Evolutionary conservation across 2,888 invertebrate species (phyloP).

Genomic region (Tetanocera ferruginea): DNA sequence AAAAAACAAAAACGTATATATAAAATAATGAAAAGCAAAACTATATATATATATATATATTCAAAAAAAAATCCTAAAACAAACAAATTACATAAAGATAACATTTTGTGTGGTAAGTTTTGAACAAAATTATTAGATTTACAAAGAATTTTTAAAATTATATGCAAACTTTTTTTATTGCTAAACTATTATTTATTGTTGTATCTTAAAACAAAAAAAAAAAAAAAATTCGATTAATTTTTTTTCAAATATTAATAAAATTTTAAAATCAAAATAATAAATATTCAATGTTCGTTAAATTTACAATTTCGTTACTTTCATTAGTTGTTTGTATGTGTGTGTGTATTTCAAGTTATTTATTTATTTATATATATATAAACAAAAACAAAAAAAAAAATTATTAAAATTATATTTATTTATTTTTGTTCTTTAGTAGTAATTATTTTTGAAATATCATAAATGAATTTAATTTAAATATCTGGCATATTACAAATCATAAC

Average conservation of each 20-base stretch:
- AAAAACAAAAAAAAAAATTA: neutral
- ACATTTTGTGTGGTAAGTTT: constrained; percentile 71
- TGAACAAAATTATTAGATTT: constrained; percentile 39
- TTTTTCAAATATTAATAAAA: constrained; percentile 9
- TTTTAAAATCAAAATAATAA: constrained; percentile 14
- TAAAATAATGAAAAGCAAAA: constrained; percentile 56
- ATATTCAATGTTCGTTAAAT: constrained; percentile 40
- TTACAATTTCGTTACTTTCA: constrained; percentile 37
- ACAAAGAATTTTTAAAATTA: constrained; percentile 4
- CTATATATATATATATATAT: constrained; percentile 55
- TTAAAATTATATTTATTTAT: too few relatives aligned
- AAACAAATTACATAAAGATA: constrained; percentile 47
- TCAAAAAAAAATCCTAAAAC: constrained; percentile 53
- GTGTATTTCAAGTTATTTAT: constrained; percentile 37
- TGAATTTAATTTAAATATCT: too few relatives aligned
- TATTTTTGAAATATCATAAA: neutral
- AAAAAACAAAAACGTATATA: constrained; percentile 52
- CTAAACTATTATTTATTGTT: constrained; percentile 32
- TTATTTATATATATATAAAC: constrained; percentile 32
- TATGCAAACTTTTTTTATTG: constrained; percentile 21
- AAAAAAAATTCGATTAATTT: constrained; percentile 40
- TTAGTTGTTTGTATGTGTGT: constrained; percentile 43
- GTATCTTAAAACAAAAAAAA: neutral
- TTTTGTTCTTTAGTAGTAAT: neutral
- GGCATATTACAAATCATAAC: too few relatives aligned